Evolutionary conservation across 2,888 invertebrate species (phyloP), one percentile per base, ranked within the genome.

Genomic region (Teleiodes luculella): DNA sequence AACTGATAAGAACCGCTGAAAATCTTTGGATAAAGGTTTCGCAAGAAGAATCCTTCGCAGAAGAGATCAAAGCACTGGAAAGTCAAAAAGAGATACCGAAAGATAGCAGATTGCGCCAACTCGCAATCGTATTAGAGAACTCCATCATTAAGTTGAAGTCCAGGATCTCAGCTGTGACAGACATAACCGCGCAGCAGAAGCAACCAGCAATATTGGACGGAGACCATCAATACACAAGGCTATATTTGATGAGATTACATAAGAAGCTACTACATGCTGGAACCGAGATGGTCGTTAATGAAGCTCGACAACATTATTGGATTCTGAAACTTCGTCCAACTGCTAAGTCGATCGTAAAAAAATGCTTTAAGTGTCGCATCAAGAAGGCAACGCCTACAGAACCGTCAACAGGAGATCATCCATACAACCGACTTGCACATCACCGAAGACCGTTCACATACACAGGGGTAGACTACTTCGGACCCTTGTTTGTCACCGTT

Each of bases 201-300:
- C 10, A 20, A n/a, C 56, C 56, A 30, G 37, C 41, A 10, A 31
- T 57, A 1, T 30, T 57, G 4, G 51, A 51, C 46, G 56, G 53
- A 14, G 18, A 51, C 16, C 50, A 53, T 14, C 3, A 2, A 8
- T 39, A 35, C 13, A 41, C 36, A 3, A 31, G 41, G 10, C 13
- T 57, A 8, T 57, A 50, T 18, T 37, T 57, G 2, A 24, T 24
- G 5, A 41, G 37, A 16, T 31, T 57, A 8, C 56, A 57, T 46
- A 13, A 5, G 18, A 11, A 41, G 24, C 46, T 47, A 7, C 53
- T 51, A 3, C 53, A 57, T 24, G 33, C 36, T 4, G 52, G 52
- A 2, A 10, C 37, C 6, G 56, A 56, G 31, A 20, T 28, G 3
- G 16, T 45, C 1, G 33, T 52, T 7, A 56, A 56, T 13, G 56